Evolutionary conservation across 1,140 invertebrate genomes (phyloP).

Genomic region (Probaryconus sp.): DNA sequence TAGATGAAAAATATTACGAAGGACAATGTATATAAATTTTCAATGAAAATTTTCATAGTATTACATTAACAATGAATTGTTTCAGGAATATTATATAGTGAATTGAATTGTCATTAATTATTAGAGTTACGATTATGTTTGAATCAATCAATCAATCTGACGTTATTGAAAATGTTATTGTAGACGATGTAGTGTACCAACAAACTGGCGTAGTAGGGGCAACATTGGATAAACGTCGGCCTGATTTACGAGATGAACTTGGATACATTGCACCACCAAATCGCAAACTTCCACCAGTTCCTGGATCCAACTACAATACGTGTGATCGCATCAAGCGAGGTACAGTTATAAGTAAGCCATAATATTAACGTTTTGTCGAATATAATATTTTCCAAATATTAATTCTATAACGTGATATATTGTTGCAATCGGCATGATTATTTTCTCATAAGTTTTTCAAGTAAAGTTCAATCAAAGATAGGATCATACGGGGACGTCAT

Average conservation of each 20-base stretch:
- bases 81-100: too few species aligned
- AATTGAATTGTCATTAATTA: slow-evolving; percentile 1
- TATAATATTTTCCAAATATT: slow-evolving; percentile 62
- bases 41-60: slow-evolving; percentile 27
- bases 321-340: slow-evolving; percentile 95
- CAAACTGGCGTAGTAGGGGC: slow-evolving; percentile 86
- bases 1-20: slow-evolving; percentile 78
- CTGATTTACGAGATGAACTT: slow-evolving; percentile 90
- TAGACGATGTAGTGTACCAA: slow-evolving; percentile 94
- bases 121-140: neutral
- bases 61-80: neutral
- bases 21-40: slow-evolving; percentile 76
- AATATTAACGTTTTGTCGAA: slow-evolving; percentile 72
- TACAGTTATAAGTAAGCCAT: slow-evolving; percentile 91
- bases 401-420: slow-evolving; percentile 59
- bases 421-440: slow-evolving; percentile 69
- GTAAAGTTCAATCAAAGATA: slow-evolving; percentile 44
- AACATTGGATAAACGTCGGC: slow-evolving; percentile 90
- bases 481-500: too few species aligned
- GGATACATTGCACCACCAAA: slow-evolving; percentile 95
- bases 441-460: slow-evolving; percentile 27
- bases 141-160: too few species aligned
- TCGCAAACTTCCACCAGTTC: slow-evolving; percentile 92
- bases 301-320: slow-evolving; percentile 94
- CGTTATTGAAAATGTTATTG: too few species aligned